Percentiles rank a stretch among this genome's conserved stretches.
Evolutionary conservation across 2,888 invertebrate species (phyloP).

Genomic region (Lepidonotus clava): DNA sequence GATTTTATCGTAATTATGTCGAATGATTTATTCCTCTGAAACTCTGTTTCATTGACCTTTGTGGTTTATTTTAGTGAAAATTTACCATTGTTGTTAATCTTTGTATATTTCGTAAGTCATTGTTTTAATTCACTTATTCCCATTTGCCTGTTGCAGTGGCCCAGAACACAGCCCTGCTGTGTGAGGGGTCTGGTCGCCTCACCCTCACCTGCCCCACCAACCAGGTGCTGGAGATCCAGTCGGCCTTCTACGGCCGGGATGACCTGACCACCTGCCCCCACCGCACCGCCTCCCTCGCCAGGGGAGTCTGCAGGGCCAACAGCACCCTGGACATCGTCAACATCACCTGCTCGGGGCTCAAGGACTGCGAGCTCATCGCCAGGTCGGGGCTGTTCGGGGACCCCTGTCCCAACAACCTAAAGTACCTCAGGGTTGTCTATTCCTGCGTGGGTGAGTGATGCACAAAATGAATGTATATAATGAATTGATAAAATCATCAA

Average conservation of each 20-base stretch:
- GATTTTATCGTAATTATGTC: too few species aligned
- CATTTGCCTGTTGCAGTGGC: conserved; percentile 9
- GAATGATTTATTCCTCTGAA: not conserved
- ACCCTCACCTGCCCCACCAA: not conserved
- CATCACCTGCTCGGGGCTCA: not conserved
- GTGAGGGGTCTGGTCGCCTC: conserved; percentile 24
- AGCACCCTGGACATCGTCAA: not conserved
- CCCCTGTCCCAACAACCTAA: conserved; percentile 42
- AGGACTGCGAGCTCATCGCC: conserved; percentile 18
- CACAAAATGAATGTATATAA: too few species aligned
- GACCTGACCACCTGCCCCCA: conserved; percentile 41
- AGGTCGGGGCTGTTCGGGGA: not conserved
- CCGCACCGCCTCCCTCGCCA: not conserved
- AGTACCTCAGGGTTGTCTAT: conserved; percentile 40
- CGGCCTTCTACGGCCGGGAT: conserved; percentile 42
- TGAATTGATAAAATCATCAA: too few species aligned
- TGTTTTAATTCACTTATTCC: not conserved
- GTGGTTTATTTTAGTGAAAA: not conserved
- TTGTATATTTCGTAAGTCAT: not conserved
- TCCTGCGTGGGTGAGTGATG: conserved; percentile 27
- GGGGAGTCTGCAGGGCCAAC: not conserved
- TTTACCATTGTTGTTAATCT: not conserved
- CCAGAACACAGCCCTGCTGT: conserved; percentile 15
- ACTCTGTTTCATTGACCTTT: not conserved
- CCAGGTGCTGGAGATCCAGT: not conserved